These are phyloP conservation scores for Epinephelus malabaricus DNA, from an alignment of 2,797 vertebrate species.

Conservation along the genomic window DNA sequence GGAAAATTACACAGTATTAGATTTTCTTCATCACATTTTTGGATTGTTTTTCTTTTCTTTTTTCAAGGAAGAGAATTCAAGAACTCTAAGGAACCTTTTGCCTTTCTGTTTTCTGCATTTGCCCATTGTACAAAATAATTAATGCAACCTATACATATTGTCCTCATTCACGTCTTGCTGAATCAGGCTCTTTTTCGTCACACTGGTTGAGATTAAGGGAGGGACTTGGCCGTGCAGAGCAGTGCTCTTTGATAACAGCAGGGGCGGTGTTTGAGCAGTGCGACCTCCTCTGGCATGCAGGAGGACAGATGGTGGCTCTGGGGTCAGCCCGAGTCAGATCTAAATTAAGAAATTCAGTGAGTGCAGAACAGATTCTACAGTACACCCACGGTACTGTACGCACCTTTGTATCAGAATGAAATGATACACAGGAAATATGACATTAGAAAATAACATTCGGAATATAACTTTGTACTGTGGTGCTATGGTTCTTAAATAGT, in stretches of 20 bases:
- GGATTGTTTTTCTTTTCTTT: not conserved
- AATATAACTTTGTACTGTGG: not conserved
- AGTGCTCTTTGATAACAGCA: slow-evolving; percentile 58
- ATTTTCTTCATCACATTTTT: not conserved
- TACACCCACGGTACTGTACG: not conserved
- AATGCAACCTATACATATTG: not conserved
- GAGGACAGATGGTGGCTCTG: slow-evolving; percentile 70
- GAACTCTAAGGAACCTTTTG: not conserved
- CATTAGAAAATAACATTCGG: not conserved
- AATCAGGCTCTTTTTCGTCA: not conserved
- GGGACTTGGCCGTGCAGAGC: slow-evolving; percentile 15
- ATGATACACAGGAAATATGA: not conserved
- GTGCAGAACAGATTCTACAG: not conserved
- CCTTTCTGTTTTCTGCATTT: not conserved
- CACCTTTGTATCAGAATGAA: slow-evolving; percentile 1
- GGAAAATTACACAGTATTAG: not conserved
- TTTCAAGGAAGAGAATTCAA: no score
- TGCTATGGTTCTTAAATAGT: no score
- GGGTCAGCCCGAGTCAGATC: slow-evolving; percentile 46
- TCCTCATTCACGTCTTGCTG: not conserved
- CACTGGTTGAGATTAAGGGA: slow-evolving; percentile 28
- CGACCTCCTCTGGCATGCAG: slow-evolving; percentile 54
- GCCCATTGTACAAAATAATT: not conserved
- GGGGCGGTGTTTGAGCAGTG: slow-evolving; percentile 36
- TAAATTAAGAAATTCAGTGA: slow-evolving; percentile 58